Base-by-base conservation (phyloP, 2,113 vertebrate genomes). In the Chloropsis cyanopogon region DNA sequence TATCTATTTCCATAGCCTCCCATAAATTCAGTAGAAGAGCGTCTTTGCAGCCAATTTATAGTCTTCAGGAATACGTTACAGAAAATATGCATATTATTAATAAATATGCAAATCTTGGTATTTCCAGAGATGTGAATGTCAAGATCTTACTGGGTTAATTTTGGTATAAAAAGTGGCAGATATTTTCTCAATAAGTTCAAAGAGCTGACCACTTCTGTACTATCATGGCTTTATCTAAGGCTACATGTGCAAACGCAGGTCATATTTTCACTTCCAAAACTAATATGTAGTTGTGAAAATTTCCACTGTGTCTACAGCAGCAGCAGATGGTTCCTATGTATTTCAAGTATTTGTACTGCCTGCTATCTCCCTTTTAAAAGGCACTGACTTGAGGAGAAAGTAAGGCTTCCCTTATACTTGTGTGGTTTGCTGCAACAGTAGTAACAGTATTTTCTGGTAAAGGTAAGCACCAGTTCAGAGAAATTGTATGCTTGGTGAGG, bases 371-470 rank as follows among this genome's bases (percentile, higher is more conserved):
- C 9, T 79, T 88, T 68, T 12, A 29, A 60, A 82, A 82, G 23
- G 14, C 22, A 68, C 2, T 14, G 13, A 26, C 29, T 86, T 24
- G 11, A 83, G 29, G 3, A 72, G 21, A 76, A 86, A 53, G 4
- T 18, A n/a, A 46, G 6, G 6, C 41, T 69, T 82, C 13, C 57
- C 70, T 90, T 54, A 66, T 14, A 31, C n/a, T 68, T 79, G 5
- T 20, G 15, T 72, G 10, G 7, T 68, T 35, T 80, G 14, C 24
- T 76, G 9, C 11, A 56, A 39, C 0, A 0, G 6, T 16, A 76
- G 11, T 21, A 71, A 23, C 31, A 76, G 4, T 21, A 39, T 88
- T 83, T 72, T 60, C 53, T 60, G 26, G 26, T 54, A 56, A 37
- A 49, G 33, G 15, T 9, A 35, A 37, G 11, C 1, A 75, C 11